A percentile compares a stretch with the other conserved stretches of the same genome.
Conservation (phyloP, 1,140 invertebrate species). For the Drosophila orosa region DNA sequence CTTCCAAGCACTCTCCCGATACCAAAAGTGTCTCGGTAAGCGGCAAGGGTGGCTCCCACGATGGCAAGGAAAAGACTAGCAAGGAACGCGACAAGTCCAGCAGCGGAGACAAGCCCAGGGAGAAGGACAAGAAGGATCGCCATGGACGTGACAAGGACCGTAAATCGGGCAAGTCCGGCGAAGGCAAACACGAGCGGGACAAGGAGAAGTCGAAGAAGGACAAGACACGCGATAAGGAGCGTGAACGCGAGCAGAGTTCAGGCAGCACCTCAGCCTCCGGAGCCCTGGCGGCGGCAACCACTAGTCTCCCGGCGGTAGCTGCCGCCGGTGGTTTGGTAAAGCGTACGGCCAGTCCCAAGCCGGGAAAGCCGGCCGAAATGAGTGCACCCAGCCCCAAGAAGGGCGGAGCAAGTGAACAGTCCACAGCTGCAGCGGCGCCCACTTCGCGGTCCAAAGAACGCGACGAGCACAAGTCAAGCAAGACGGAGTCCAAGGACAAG, state of each 20-base stretch:
- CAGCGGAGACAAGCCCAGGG: slow-evolving; percentile 69
- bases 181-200: slow-evolving; percentile 87
- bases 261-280: slow-evolving; percentile 18
- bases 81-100: slow-evolving; percentile 78
- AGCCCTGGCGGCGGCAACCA: not conserved
- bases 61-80: slow-evolving; percentile 68
- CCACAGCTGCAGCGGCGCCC: slow-evolving; percentile 3
- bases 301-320: slow-evolving; percentile 2
- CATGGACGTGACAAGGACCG: slow-evolving; percentile 86
- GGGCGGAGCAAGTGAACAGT: slow-evolving; percentile 18
- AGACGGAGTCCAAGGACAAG: slow-evolving; percentile 84
- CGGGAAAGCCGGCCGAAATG: slow-evolving; percentile 55
- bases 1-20: slow-evolving; percentile 84
- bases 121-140: slow-evolving; percentile 88
- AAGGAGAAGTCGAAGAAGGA: slow-evolving; percentile 88
- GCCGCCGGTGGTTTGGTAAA: slow-evolving; percentile 83
- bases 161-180: slow-evolving; percentile 73
- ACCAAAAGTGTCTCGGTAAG: slow-evolving; percentile 67
- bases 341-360: slow-evolving; percentile 86
- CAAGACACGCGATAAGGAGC: slow-evolving; percentile 87
- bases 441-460: slow-evolving; percentile 67
- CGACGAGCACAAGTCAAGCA: slow-evolving; percentile 82
- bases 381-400: slow-evolving; percentile 61
- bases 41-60: slow-evolving; percentile 35
- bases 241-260: slow-evolving; percentile 86